Base-by-base conservation (phyloP, 2,797 vertebrate species). In the Catharus ustulatus region DNA sequence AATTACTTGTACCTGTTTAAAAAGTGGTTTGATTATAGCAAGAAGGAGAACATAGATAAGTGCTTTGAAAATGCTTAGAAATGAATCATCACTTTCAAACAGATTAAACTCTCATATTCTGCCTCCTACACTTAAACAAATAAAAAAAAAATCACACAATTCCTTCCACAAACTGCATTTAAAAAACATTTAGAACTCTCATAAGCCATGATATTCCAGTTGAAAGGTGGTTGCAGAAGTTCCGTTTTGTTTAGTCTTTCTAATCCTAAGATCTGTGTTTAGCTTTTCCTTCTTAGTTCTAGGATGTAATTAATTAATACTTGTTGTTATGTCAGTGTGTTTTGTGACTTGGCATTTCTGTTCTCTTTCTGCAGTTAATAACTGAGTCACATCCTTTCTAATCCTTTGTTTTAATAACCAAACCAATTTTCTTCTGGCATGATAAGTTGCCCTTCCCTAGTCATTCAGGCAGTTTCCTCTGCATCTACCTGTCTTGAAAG, bases 341-440 rank as follows among this genome's bases (percentile, higher is more conserved):
- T 94, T 84, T 63, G 55, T 88, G 76, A 62, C 74, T 90, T 11
- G 13, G 58, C 84, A 86, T 42, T n/a, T 94, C 61, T 78, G 24
- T 55, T 78, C 40, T 26, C 43, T 94, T 93, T 85, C 76, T 79
- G 63, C 59, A 86, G 43, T 84, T 90, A 75, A 73, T 79, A 77
- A 55, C 20, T 93, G 94, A 96, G 59, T 96, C 80, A 95, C 54
- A 84, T 93, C 85, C 91, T 91, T 51, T 82, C 58, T 72, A 68
- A 90, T 61, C 49, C 21, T 78, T 84, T 55, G 42, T 42, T 88
- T 57, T 76, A 75, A 86, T 82, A 76, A 76, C 19, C 7, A 58
- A 76, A 58, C 16, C 27, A n/a, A 11, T 11, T 85, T 83, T 74
- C 62, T 78, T 64, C 34, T 86, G 43, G 11, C 73, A 24, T 66